Percentiles rank a stretch among this genome's conserved stretches.
Evolutionary conservation across 2,888 invertebrate genomes (phyloP).

Genomic region (Diploptera punctata): DNA sequence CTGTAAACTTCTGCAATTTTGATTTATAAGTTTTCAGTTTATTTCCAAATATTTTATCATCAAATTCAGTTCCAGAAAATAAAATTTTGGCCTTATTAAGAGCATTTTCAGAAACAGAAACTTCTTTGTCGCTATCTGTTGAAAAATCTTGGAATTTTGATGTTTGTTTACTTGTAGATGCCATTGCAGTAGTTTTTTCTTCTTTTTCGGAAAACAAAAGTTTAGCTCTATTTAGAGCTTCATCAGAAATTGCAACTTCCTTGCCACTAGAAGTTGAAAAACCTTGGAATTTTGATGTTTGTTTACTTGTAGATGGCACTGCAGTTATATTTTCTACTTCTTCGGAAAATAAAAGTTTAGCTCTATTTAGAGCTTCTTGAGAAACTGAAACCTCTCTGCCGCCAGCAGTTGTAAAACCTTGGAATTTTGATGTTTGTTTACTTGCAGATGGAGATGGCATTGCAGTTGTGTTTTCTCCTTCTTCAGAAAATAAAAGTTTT

Average conservation of each 20-base stretch:
- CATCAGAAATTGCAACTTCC: constrained; percentile 45
- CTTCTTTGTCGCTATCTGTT: constrained; percentile 44
- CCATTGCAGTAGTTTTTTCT: no score
- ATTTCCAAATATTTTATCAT: no score
- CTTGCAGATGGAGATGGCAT: constrained; percentile 29
- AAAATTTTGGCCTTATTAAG: constrained; percentile 52
- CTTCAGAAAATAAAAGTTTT: constrained; percentile 50
- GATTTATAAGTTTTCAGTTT: no score
- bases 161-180: no score
- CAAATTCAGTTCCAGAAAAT: constrained; percentile 49
- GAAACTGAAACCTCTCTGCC: constrained; percentile 54
- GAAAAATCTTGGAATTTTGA: constrained; percentile 41
- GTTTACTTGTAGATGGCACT: neutral
- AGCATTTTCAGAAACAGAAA: constrained; percentile 48
- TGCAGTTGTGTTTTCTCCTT: constrained; percentile 41
- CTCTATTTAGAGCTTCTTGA: constrained; percentile 48
- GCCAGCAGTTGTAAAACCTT: constrained; percentile 48
- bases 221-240: constrained; percentile 46
- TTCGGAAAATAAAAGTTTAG: constrained; percentile 50
- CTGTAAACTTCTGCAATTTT: no score
- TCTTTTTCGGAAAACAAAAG: neutral
- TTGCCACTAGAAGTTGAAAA: constrained; percentile 47
- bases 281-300: constrained; percentile 39
- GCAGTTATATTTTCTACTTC: no score
- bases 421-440: neutral